Evolutionary conservation across 2,888 invertebrate species (phyloP), one percentile per base, ranked within the genome.

Genomic region (Deroplatys truncata): DNA sequence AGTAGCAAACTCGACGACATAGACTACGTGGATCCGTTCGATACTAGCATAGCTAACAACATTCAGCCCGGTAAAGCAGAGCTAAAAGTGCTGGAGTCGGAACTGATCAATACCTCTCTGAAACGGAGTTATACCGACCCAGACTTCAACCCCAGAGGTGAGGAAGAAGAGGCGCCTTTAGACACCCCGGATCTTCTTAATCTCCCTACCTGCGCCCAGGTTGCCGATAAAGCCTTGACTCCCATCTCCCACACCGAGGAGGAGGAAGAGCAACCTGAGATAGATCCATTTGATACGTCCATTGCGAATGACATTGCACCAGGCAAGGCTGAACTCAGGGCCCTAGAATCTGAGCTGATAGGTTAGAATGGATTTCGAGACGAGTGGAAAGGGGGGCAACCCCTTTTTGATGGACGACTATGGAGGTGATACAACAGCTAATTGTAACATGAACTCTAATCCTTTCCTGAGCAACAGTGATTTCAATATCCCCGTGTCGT

Each of bases 221-320:
- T 93, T 56, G 92, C 92, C 49, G 92, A 92, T 20, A 93, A 94
- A 91, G 93, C 94, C 5, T 92, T 94, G 87, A 93, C 93, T 43
- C 94, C 94, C 0, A 89, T 92, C 28, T 91, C 92, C 15, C 92
- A 91, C 72, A 91, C 88, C 10, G 92, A 92, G 86, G 91, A 92
- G 90, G 92, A 94, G 91, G 92, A 93, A 91, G 91, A 92, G 92
- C 92, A n/a, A 90, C 91, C 91, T 9, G 94, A 96, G 91, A 93
- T 95, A 72, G 98, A 98, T 94, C 98, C 98, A 0, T 98, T 98
- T 92, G 98, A 98, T 92, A 98, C 98, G 0, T 97, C 97, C 8
- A 96, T 97, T 92, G 97, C 97, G 0, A 94, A 94, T 87, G 95
- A 96, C 92, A 94, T 97, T 84, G 95, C 95, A 91, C 97, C 97